Percentiles rank a stretch among this genome's conserved stretches.
These are phyloP conservation scores for Stomatorhinus ivindoensis DNA, from an alignment of 2,113 vertebrate genomes.

Conservation along the genomic window DNA sequence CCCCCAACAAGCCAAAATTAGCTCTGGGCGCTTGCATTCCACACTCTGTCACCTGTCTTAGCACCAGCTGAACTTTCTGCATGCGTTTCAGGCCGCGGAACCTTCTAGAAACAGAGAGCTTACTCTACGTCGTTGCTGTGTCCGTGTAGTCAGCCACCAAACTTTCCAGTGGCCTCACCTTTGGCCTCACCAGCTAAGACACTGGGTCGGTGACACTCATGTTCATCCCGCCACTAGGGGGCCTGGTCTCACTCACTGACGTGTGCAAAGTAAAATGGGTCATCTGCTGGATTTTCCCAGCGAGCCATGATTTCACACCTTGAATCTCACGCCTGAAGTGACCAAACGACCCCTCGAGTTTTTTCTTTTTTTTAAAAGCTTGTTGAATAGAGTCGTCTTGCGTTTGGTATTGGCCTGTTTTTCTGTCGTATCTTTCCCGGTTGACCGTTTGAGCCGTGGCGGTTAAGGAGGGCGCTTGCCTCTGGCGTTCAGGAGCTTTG, in stretches of 20 bases:
- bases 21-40: slow-evolving; percentile 29
- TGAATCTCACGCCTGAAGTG: background rate
- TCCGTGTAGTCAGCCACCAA: background rate
- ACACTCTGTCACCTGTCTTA: slow-evolving; percentile 39
- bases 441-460: background rate
- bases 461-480: background rate
- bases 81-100: background rate
- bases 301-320: background rate
- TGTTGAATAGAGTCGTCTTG: background rate
- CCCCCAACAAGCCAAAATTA: slow-evolving; percentile 32
- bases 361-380: background rate
- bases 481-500: background rate
- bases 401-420: background rate
- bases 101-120: background rate
- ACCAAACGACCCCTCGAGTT: background rate
- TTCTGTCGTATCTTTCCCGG: background rate
- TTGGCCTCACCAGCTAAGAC: background rate
- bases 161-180: background rate
- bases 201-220: background rate
- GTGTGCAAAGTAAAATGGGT: background rate
- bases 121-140: background rate
- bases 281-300: background rate
- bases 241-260: background rate
- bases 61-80: background rate
- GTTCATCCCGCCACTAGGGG: background rate